Conservation (phyloP, 2,888 invertebrate genomes). For the Noctua comes region DNA sequence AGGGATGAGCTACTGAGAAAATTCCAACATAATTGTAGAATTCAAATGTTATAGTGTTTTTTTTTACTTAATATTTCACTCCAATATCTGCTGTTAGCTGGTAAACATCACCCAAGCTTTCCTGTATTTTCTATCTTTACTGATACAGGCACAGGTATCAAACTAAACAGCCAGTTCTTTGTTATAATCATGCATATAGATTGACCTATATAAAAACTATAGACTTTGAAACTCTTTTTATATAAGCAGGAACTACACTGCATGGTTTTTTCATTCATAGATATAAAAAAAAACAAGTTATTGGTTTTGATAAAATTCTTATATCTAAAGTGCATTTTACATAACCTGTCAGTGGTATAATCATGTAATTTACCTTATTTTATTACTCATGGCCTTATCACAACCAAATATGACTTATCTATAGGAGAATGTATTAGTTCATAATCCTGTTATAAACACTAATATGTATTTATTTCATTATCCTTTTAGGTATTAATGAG, state of each 20-base stretch:
- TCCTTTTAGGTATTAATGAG: neutral
- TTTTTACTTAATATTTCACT: neutral
- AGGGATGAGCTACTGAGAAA: neutral
- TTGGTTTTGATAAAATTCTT: slow-evolving; percentile 10
- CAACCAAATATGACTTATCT: slow-evolving; percentile 25
- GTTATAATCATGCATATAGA: neutral
- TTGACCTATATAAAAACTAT: neutral
- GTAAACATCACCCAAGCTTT: neutral
- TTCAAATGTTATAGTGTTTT: neutral
- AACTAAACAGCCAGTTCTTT: neutral
- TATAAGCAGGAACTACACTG: slow-evolving; percentile 7
- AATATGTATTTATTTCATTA: neutral
- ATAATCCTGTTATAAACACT: slow-evolving; percentile 3
- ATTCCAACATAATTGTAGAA: neutral
- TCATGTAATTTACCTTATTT: slow-evolving; percentile 30
- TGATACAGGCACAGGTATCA: neutral
- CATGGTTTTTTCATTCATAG: neutral
- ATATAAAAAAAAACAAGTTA: slow-evolving; percentile 10
- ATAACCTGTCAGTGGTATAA: slow-evolving; percentile 1
- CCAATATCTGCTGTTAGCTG: neutral
- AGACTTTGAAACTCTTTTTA: slow-evolving; percentile 6
- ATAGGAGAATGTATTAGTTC: slow-evolving; percentile 4
- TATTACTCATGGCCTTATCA: slow-evolving; percentile 45
- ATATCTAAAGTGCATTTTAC: slow-evolving; percentile 1
- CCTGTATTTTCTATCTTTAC: neutral